Evolutionary conservation across 2,888 invertebrate species (phyloP).

Genomic region (Drosophila lutescens): DNA sequence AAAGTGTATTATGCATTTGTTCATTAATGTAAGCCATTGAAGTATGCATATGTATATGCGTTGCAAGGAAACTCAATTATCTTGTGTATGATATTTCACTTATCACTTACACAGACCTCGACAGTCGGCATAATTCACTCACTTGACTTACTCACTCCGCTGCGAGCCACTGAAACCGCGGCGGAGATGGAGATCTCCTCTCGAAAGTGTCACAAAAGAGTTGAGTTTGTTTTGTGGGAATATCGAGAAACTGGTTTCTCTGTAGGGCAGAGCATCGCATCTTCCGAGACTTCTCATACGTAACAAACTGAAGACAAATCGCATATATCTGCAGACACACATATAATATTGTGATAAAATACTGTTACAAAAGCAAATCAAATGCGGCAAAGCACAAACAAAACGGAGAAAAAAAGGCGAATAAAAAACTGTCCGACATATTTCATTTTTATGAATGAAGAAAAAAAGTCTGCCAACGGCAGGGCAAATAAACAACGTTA

Average conservation of each 20-base stretch:
- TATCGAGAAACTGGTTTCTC: slow-evolving; percentile 63
- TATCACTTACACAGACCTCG: slow-evolving; percentile 31
- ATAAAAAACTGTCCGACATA: slow-evolving; percentile 52
- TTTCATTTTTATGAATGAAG: slow-evolving; percentile 68
- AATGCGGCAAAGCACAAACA: slow-evolving; percentile 59
- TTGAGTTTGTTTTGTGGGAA: slow-evolving; percentile 28
- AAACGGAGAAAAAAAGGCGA: slow-evolving; percentile 14
- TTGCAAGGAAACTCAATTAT: slow-evolving; percentile 37
- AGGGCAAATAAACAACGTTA: slow-evolving; percentile 18
- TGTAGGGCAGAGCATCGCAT: slow-evolving; percentile 61
- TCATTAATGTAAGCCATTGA: slow-evolving; percentile 17
- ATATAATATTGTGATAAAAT: slow-evolving; percentile 45
- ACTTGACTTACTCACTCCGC: slow-evolving; percentile 20
- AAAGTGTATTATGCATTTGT: slow-evolving; percentile 10
- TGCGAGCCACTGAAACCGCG: slow-evolving; percentile 1
- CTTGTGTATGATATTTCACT: slow-evolving; percentile 42
- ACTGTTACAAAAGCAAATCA: slow-evolving; percentile 62
- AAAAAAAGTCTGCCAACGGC: slow-evolving; percentile 32
- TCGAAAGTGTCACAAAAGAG: slow-evolving; percentile 37
- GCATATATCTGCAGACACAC: slow-evolving; percentile 1
- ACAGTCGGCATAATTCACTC: slow-evolving; percentile 31
- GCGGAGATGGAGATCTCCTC: slow-evolving; percentile 22
- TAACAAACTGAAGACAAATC: slow-evolving; percentile 50
- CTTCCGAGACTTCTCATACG: slow-evolving; percentile 50
- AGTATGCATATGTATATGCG: not conserved